A percentile compares a stretch with the other conserved stretches of the same genome.
Conservation (phyloP, 2,797 vertebrate species). For the Sebastiscus albofasciatus region DNA sequence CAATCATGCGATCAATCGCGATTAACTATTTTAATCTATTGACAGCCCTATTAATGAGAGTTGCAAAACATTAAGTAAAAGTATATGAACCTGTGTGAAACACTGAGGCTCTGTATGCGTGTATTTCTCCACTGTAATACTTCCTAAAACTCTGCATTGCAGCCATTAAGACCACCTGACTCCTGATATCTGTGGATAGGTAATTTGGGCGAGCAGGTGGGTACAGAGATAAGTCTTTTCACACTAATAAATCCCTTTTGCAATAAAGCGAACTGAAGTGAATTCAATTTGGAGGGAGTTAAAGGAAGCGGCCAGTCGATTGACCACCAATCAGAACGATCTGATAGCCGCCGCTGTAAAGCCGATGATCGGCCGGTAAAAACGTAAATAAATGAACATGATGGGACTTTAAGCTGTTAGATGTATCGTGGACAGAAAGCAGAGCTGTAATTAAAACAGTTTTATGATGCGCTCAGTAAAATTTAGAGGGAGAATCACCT, state of each 20-base stretch:
- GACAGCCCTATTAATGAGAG: too few relatives aligned
- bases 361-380: constrained; percentile 20
- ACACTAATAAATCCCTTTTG: constrained; percentile 67
- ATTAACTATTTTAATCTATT: too few relatives aligned
- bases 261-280: constrained; percentile 50
- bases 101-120: neutral
- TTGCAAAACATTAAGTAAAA: neutral
- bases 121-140: neutral
- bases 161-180: constrained; percentile 26
- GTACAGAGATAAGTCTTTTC: constrained; percentile 64
- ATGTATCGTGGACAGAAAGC: neutral
- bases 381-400: constrained; percentile 4
- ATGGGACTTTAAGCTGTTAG: neutral
- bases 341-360: constrained; percentile 32
- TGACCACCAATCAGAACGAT: constrained; percentile 56
- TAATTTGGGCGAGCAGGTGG: constrained; percentile 65
- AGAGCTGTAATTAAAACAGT: neutral
- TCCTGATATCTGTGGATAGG: constrained; percentile 43
- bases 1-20: too few relatives aligned
- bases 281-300: constrained; percentile 57
- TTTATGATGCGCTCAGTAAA: neutral
- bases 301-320: constrained; percentile 27
- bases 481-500: neutral
- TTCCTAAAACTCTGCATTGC: constrained; percentile 35
- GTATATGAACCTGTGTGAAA: neutral